Conservation (phyloP, 2,113 vertebrate species). For the Heterochromis multidens region DNA sequence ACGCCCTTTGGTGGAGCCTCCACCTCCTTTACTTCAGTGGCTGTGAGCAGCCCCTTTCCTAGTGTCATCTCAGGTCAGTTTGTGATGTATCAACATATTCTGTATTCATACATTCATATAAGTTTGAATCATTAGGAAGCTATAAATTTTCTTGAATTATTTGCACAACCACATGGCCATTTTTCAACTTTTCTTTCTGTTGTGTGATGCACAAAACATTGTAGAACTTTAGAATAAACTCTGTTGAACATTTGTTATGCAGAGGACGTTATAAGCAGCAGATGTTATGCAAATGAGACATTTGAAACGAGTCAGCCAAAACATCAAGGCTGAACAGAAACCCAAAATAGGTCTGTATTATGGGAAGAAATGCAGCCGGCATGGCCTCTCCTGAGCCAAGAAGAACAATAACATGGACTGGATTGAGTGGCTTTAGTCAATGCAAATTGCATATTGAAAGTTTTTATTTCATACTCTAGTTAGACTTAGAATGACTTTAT, state of each 20-base stretch:
- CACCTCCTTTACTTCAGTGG: slow-evolving; percentile 68
- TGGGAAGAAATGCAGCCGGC: slow-evolving; percentile 11
- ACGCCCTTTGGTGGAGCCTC: slow-evolving; percentile 81
- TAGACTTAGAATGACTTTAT: background rate
- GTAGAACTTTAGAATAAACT: background rate
- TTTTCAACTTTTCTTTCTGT: background rate
- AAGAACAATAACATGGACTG: slow-evolving; percentile 9
- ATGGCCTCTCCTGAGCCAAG: background rate
- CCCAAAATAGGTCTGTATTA: slow-evolving; percentile 27
- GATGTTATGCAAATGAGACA: slow-evolving; percentile 60
- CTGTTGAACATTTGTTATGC: slow-evolving; percentile 22
- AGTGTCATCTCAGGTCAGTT: slow-evolving; percentile 71
- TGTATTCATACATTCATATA: background rate
- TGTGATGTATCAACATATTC: background rate
- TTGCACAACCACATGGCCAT: background rate
- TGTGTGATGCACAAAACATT: background rate
- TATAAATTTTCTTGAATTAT: background rate
- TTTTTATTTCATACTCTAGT: background rate
- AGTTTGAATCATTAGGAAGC: background rate
- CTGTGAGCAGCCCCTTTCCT: slow-evolving; percentile 73
- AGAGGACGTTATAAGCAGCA: slow-evolving; percentile 30
- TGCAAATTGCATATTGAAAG: background rate
- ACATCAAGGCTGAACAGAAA: slow-evolving; percentile 42
- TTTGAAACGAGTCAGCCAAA: slow-evolving; percentile 42
- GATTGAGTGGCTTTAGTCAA: background rate